A percentile compares a stretch with the other conserved stretches of the same genome.
Conservation (phyloP, 2,888 invertebrate species). For the Neoaliturus tenellus region DNA sequence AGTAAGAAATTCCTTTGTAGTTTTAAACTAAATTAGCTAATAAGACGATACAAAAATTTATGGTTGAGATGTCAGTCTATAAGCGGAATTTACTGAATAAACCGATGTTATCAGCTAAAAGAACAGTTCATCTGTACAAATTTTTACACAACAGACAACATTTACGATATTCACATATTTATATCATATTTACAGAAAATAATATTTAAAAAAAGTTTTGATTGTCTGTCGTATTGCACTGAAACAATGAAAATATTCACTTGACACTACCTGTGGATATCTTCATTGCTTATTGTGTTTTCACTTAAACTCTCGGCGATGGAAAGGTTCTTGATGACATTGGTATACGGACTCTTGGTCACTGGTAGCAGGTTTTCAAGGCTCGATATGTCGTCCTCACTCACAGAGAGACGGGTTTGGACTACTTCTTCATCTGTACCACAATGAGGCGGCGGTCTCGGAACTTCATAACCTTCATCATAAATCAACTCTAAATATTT, state of each 20-base stretch:
- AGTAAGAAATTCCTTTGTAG: too few species aligned
- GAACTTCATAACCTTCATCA: conserved; percentile 81
- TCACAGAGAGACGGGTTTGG: background rate
- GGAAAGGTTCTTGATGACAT: conserved; percentile 25
- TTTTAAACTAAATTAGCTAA: too few species aligned
- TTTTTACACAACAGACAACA: conserved; percentile 2
- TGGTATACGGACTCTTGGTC: conserved; percentile 25
- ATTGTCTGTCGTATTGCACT: conserved; percentile 24
- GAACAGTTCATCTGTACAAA: background rate
- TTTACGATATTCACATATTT: conserved; percentile 41
- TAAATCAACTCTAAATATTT: conserved; percentile 83
- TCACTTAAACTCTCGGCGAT: conserved; percentile 35
- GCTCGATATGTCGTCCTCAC: conserved; percentile 64
- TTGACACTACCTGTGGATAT: conserved; percentile 37
- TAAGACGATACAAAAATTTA: too few species aligned
- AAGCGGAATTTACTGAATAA: too few species aligned
- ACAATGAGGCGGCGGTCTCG: conserved; percentile 71
- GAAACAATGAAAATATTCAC: background rate
- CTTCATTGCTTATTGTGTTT: conserved; percentile 31
- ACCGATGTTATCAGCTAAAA: too few species aligned
- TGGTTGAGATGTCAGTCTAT: too few species aligned
- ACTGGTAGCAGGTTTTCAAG: conserved; percentile 63
- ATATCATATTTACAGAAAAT: conserved; percentile 30
- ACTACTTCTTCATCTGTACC: background rate
- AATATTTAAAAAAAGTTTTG: background rate